Evolutionary conservation across 1,140 invertebrate species (phyloP), one percentile per base, ranked within the genome.

Genomic region (Centruroides vittatus): DNA sequence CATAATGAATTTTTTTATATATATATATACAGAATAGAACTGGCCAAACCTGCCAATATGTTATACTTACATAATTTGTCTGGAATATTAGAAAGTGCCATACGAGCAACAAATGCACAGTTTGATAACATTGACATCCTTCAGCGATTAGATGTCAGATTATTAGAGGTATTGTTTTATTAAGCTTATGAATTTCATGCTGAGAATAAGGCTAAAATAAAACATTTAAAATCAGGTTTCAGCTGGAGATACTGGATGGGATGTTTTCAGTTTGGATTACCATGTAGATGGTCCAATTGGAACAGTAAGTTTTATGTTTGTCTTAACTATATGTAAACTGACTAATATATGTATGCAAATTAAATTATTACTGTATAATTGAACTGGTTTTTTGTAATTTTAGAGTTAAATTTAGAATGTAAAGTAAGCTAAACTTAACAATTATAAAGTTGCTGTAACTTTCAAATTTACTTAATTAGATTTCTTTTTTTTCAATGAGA

Each of bases 211-310:
- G 49, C 49, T 51, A 36, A 23, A 34, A 36, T 53, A 8, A 53
- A 41, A 23, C 23, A 59, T 55, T 58, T 55, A 63, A 3, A 41
- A 41, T 41, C 53, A 75, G 73, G 78, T 81, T 7, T 84, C 81
- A 35, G 78, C 82, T n/a, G 88, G 87, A 41, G 93, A 97, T 73
- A 83, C 79, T 60, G 93, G 93, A 4, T 98, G 93, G 93, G 93
- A 98, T 76, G 88, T 96, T 52, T 95, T 97, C 74, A 87, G 86
- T 69, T 76, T 98, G 55, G 85, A 92, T 72, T 98, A 98, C 74
- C 86, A 89, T 59, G 86, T 93, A 4, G 85, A 89, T 72, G 93
- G 93, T 7, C 94, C 93, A 12, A 86, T 98, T 62, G 88, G 88
- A 70, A 95, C 91, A 10, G 84, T 86, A 76, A 73, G 71, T 8